Evolutionary conservation across 2,888 invertebrate genomes (phyloP), one percentile per base, ranked within the genome.

Genomic region (Lottia scabra): DNA sequence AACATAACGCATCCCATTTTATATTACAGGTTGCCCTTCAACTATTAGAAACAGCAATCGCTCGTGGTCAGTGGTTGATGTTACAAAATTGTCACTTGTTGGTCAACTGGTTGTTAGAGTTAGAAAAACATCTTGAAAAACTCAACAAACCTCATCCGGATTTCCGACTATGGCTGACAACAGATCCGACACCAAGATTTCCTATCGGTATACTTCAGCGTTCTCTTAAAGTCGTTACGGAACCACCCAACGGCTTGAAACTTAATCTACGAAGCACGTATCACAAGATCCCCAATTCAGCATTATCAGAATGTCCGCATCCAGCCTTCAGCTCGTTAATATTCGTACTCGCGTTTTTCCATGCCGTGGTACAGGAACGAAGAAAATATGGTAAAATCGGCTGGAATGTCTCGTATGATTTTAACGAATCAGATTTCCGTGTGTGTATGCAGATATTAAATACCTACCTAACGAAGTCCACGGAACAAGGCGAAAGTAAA

Each of bases 331-430:
- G 94, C 82, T 92, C 95, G 45, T 91, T 97, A 0, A 92, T 96
- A 56, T 97, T 95, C 87, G 96, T 96, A 1, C 91, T 97, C 63
- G 95, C 96, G 0, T 97, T 97, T 91, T 97, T 97, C 91, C 97
- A 97, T 88, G 97, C 96, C 12, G 96, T 97, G 0, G 94, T 97
- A 0, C 89, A 95, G 93, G 97, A 97, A 89, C 92, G 97, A 65
- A 92, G 96, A 78, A 96, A 96, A 87, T 97, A 97, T 89, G 96
- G 95, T 85, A 97, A 97, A 91, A 94, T 97, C 72, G 97, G 97
- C 0, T 97, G 97, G 96, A 97, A 97, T 88, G 95, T 97, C 78
- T 92, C 93, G 69, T 97, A 97, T 89, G 97, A 97, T 90, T 97
- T 97, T 90, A 96, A 95, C 89, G 90, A 97, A 89, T 95, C 96